Evolutionary conservation across 2,888 invertebrate genomes (phyloP), one percentile per base, ranked within the genome.

Genomic region (Mythimna loreyi): DNA sequence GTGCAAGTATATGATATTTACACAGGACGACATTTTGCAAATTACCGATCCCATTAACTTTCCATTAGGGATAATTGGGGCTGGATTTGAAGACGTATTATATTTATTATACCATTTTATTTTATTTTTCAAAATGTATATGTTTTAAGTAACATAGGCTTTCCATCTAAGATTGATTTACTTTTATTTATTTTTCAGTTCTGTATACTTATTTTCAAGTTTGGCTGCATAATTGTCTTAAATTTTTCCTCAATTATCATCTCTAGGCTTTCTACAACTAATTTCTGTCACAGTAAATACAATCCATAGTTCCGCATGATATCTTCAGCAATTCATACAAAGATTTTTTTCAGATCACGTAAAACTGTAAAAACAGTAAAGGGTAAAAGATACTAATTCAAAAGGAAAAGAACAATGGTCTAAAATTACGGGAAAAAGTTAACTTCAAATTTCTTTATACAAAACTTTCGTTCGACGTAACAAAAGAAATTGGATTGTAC

Each of bases 21-120:
- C 89, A 89, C 88, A 87, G 90, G 89, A 89, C 92, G 94, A 90
- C 94, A 94, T 95, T 95, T 92, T 88, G 87, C 92, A 94, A 94
- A 95, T 95, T 94, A 93, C 93, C 85, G 86, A 86, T 88, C 90
- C 91, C 95, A 95, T 95, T 94, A 94, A 94, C 92, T 92, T 94
- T 94, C 91, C 94, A 95, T 95, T 95, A 95, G 92, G 89, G 88
- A 88, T 93, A 93, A 94, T 92, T 88, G 83, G 82, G 82, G 75
- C 68, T 52, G 71, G 83, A 81, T 84, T 87, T 86, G 67, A 69
- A 68, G 65, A 79, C 64, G 72, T 59, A 76, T 81, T 74, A 40
- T 73, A 72, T 56, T 74, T 82, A 65, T 57, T 59, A 65, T 69
- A 62, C 2, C 19, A 33, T 19, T 11, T 47, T 28, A n/a, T 58